Base-by-base conservation (phyloP, 2,888 invertebrate species). In the Perizoma flavofasciatum region DNA sequence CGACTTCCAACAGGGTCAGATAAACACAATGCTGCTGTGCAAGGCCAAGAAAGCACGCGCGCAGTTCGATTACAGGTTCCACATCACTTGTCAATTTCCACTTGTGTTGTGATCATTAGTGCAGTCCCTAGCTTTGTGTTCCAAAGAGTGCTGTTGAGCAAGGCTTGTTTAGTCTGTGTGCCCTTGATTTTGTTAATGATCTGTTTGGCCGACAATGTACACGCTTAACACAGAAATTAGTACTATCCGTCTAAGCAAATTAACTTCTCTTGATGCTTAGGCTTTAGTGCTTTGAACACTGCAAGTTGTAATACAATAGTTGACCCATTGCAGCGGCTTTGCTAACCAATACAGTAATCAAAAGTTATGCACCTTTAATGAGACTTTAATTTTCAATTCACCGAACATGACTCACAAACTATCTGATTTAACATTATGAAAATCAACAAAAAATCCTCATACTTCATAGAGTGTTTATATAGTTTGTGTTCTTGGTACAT, bases 1-100 rank as follows among this genome's bases (percentile, higher is more conserved):
- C 93, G 97, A 97, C 93, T 97, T 95, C 88, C 95, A 95, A 80
- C 94, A 95, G 78, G 97, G 96, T 78, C 95, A 95, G 91, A 94
- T 96, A 83, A 95, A 95, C 89, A 93, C 93, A 75, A 92, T 94
- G 85, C 92, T 95, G 79, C 92, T 95, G 82, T 93, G 95, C 86
- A 95, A 95, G 93, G 94, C 94, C 93, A 95, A 94, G 92, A 93
- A 94, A 86, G 94, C 93, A 81, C 93, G 94, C 81, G 93, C 94
- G 80, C 94, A 94, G 81, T 94, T 94, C 90, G 95, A 95, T 82
- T 95, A 94, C 93, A 94, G 94, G 94, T 94, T 93, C 86, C 81
- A 43, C 76, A 73, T 66, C 78, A 78, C 44, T 44, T 82, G 86
- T 82, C 79, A 48, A 49, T 50, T 83, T 81, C 82, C 87, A 86